Evolutionary conservation across 1,140 invertebrate species (phyloP).

Genomic region (Heliconius melpomene): DNA sequence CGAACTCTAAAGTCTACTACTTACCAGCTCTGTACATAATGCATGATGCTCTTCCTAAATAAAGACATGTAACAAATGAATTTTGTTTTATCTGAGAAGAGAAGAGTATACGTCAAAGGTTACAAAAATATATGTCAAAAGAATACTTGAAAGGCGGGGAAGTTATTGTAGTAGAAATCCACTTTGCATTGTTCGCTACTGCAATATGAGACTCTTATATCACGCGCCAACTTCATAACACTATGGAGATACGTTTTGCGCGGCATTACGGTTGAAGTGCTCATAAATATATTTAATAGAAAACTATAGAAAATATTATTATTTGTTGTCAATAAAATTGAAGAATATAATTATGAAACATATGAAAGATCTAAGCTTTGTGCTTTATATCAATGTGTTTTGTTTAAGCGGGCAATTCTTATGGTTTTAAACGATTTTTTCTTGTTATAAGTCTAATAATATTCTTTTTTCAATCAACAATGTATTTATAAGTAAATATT

Average conservation of each 20-base stretch:
- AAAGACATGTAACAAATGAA: constrained; percentile 67
- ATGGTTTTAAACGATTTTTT: too few species aligned
- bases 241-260: constrained; percentile 2
- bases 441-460: too few species aligned
- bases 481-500: too few species aligned
- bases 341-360: too few species aligned
- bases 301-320: neutral
- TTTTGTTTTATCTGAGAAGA: constrained; percentile 46
- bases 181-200: constrained; percentile 35
- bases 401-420: too few species aligned
- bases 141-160: constrained; percentile 33
- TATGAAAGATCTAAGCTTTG: too few species aligned
- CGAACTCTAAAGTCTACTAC: constrained; percentile 55
- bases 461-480: too few species aligned
- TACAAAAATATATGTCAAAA: constrained; percentile 44
- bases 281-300: neutral
- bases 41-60: constrained; percentile 89
- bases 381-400: too few species aligned
- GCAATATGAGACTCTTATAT: constrained; percentile 35
- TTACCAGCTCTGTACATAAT: constrained; percentile 93
- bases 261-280: neutral
- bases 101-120: constrained; percentile 35
- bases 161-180: constrained; percentile 40
- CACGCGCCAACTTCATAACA: constrained; percentile 18
- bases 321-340: too few species aligned